A percentile compares a stretch with the other conserved stretches of the same genome.
These are phyloP conservation scores for Eucriotettix oculatus DNA, from an alignment of 2,888 invertebrate species.

Conservation along the genomic window DNA sequence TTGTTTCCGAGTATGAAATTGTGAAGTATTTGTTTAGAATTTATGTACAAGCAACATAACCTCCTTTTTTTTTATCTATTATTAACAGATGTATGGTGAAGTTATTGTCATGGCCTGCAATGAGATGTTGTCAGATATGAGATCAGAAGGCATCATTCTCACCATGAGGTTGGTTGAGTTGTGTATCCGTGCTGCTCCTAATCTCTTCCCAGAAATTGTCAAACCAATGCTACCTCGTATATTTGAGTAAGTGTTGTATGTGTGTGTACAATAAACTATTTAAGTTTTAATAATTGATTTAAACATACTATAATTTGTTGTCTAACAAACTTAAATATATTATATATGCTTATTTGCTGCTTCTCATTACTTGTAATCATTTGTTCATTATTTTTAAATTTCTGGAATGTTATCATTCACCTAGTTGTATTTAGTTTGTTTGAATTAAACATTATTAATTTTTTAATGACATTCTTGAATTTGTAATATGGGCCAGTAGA, in stretches of 20 bases:
- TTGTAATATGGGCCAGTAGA: too few species aligned
- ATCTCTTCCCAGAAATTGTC: constrained; percentile 54
- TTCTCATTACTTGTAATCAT: too few species aligned
- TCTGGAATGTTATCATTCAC: too few species aligned
- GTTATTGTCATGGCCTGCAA: constrained; percentile 52
- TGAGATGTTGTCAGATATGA: constrained; percentile 60
- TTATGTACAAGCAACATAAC: neutral
- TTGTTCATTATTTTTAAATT: too few species aligned
- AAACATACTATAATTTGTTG: constrained; percentile 3
- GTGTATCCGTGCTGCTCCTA: constrained; percentile 55
- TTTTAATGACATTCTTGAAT: too few species aligned
- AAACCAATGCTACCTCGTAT: constrained; percentile 43
- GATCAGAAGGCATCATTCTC: constrained; percentile 52
- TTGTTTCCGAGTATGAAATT: neutral
- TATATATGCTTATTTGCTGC: too few species aligned
- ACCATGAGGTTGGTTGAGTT: constrained; percentile 60
- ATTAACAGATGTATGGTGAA: constrained; percentile 42
- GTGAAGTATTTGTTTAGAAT: neutral
- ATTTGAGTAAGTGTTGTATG: constrained; percentile 31
- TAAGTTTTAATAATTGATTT: neutral
- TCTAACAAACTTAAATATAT: too few species aligned
- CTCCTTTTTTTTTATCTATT: constrained; percentile 7
- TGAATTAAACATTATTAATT: too few species aligned
- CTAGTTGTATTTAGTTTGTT: too few species aligned
- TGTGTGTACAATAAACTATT: neutral